These are phyloP conservation scores for Acanthopleura granulata DNA, from an alignment of 2,888 invertebrate species.

Conservation along the genomic window DNA sequence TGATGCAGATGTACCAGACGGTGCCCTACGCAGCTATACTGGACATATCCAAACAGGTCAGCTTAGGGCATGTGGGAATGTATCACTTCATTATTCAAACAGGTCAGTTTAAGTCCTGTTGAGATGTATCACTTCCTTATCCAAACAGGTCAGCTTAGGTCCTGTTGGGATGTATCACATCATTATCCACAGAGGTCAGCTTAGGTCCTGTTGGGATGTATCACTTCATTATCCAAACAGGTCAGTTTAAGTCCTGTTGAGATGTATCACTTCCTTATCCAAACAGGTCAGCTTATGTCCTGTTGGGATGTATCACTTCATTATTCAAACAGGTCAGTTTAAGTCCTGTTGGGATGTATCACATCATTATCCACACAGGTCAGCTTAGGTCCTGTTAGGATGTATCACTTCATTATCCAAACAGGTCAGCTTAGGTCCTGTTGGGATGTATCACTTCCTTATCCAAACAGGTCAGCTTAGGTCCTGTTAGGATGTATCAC, in stretches of 20 bases:
- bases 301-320: background rate
- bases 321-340: slow-evolving; percentile 80
- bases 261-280: slow-evolving; percentile 70
- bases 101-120: slow-evolving; percentile 72
- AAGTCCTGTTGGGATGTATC: background rate
- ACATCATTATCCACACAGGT: slow-evolving; percentile 79
- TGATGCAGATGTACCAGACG: slow-evolving; percentile 78
- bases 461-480: slow-evolving; percentile 78
- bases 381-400: slow-evolving; percentile 25
- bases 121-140: slow-evolving; percentile 66
- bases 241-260: slow-evolving; percentile 69
- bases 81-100: slow-evolving; percentile 75
- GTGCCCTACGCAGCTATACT: slow-evolving; percentile 80
- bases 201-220: background rate
- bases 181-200: slow-evolving; percentile 80
- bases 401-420: slow-evolving; percentile 74
- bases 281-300: slow-evolving; percentile 76
- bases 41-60: slow-evolving; percentile 81
- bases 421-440: slow-evolving; percentile 74
- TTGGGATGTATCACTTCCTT: slow-evolving; percentile 59
- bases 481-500: background rate
- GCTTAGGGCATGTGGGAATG: background rate
- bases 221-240: slow-evolving; percentile 77
- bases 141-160: slow-evolving; percentile 78
- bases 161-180: background rate